A percentile compares a stretch with the other conserved stretches of the same genome.
Conservation (phyloP, 1,140 invertebrate genomes). For the Copidosoma floridanum region DNA sequence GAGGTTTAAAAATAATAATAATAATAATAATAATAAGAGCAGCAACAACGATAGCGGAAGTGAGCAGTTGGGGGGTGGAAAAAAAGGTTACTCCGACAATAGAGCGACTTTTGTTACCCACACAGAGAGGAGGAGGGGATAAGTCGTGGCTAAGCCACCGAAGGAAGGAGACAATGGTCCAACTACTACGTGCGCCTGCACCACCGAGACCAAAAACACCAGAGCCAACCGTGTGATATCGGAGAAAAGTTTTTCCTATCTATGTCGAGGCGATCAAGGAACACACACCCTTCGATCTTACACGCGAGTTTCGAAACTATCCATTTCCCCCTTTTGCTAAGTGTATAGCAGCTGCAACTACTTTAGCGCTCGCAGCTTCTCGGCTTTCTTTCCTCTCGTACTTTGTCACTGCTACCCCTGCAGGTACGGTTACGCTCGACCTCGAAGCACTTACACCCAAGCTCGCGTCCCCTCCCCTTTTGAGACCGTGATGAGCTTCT, state of each 20-base stretch:
- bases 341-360: too few relatives aligned
- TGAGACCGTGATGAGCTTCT: too few relatives aligned
- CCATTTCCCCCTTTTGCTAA: too few relatives aligned
- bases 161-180: too few relatives aligned
- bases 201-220: background rate
- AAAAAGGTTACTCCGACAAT: background rate
- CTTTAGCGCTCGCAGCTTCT: slow-evolving; percentile 6
- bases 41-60: too few relatives aligned
- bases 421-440: too few relatives aligned
- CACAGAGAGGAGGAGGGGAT: background rate
- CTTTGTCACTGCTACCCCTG: background rate
- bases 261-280: too few relatives aligned
- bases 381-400: background rate
- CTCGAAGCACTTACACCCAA: too few relatives aligned
- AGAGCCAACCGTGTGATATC: slow-evolving; percentile 1
- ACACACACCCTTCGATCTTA: background rate
- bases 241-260: slow-evolving; percentile 14
- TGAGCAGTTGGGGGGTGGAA: too few relatives aligned
- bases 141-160: slow-evolving; percentile 8
- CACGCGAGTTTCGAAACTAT: slow-evolving; percentile 7
- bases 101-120: background rate
- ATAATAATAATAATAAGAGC: too few relatives aligned
- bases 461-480: too few relatives aligned
- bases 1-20: too few relatives aligned
- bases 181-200: background rate